Base-by-base conservation (phyloP, 2,113 vertebrate genomes). In the Myodes glareolus region DNA sequence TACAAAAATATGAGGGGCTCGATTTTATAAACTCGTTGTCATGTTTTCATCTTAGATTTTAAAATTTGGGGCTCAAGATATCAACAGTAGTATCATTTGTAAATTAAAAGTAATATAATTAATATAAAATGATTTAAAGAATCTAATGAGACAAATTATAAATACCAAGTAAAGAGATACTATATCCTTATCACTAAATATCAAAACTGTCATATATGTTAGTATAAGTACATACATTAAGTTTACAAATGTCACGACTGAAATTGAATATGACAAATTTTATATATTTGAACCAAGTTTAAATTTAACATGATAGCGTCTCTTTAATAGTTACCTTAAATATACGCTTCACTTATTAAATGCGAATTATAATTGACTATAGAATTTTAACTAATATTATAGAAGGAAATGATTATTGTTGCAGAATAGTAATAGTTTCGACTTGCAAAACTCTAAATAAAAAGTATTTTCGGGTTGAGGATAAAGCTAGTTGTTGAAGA, bases 51-150 rank as follows among this genome's bases (percentile, higher is more conserved):
- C 67, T 82, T 55, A 17, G 23, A 91, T 89, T 88, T 94, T 78
- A 0, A 92, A 97, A 87, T 96, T 95, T 65, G 85, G 72, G 85
- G 88, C 81, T 91, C 33, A 36, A 73, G 93, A 42, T 36, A 67
- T 76, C 33, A 94, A 86, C 68, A 86, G 25, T 9, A 61, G 39
- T 86, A 0, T 3, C 93, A 65, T 45, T 73, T 96, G 47, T 96
- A 93, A 91, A 75, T 58, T 67, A 65, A 81, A 92, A 95, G 90
- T 76, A 45, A 63, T 45, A 45, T 73, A 91, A 94, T 67, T 73
- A 87, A 96, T 47, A 89, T 25, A 78, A 94, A 95, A 80, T 70
- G 6, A 90, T 52, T 90, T 25, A 95, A 88, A 90, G 58, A 94
- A 82, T 70, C 25, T 76, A 94, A 81, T 52, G 90, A 50, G 89